These are phyloP conservation scores for Linepithema humile DNA, from an alignment of 1,140 invertebrate genomes.

Conservation along the genomic window DNA sequence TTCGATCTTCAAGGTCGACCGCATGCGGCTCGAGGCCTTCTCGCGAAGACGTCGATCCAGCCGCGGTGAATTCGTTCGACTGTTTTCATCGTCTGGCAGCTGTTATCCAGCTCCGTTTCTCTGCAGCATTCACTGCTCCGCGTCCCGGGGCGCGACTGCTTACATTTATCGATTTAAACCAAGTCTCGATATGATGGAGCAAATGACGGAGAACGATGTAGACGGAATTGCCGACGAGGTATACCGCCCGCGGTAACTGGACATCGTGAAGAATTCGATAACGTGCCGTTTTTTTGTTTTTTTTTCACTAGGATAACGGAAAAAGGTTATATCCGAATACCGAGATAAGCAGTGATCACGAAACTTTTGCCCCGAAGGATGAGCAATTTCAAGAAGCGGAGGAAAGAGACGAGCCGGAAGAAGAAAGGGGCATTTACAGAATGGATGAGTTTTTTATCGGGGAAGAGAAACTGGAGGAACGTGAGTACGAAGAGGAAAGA, in stretches of 20 bases:
- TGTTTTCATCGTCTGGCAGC: slow-evolving; percentile 68
- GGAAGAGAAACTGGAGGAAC: slow-evolving; percentile 13
- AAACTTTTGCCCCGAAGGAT: not conserved
- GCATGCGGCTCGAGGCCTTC: slow-evolving; percentile 69
- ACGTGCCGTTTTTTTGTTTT: not conserved
- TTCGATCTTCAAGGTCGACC: slow-evolving; percentile 70
- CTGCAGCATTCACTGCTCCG: slow-evolving; percentile 16
- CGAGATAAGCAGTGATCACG: not conserved
- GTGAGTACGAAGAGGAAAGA: slow-evolving; percentile 13
- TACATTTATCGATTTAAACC: slow-evolving; percentile 49
- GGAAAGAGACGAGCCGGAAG: not conserved
- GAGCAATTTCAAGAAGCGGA: not conserved
- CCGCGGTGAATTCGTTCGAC: slow-evolving; percentile 69
- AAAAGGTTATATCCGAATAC: slow-evolving; percentile 18
- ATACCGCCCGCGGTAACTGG: not conserved
- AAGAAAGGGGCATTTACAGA: not conserved
- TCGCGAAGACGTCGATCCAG: slow-evolving; percentile 65
- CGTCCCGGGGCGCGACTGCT: slow-evolving; percentile 41
- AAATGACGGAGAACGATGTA: not conserved
- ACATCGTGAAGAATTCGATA: not conserved
- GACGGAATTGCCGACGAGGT: slow-evolving; percentile 19
- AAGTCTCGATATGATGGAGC: slow-evolving; percentile 32
- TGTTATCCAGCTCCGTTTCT: slow-evolving; percentile 57
- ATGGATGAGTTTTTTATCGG: not conserved
- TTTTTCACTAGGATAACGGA: not conserved